Base-by-base conservation (phyloP, 2,797 vertebrate species). In the Karalla daura region DNA sequence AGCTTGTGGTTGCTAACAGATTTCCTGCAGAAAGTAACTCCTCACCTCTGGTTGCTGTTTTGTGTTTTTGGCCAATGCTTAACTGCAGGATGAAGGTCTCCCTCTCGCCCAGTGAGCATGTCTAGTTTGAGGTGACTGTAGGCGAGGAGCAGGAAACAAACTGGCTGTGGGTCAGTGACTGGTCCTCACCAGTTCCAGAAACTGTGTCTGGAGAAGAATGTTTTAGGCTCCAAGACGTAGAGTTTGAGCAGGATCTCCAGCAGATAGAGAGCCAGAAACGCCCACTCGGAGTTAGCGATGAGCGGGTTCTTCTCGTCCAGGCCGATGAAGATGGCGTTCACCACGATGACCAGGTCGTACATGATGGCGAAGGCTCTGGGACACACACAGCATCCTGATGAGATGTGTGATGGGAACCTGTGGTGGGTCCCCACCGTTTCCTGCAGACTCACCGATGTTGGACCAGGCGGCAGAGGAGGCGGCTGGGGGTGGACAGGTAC, bases 111-210 rank as follows among this genome's bases (percentile, higher is more conserved):
- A n/a, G n/a, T n/a, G n/a, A n/a, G n/a, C n/a, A n/a, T n/a, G n/a
- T n/a, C n/a, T n/a, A n/a, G n/a, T n/a, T n/a, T n/a, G n/a, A n/a
- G n/a, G n/a, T n/a, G n/a, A n/a, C n/a, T n/a, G n/a, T n/a, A n/a
- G n/a, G n/a, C n/a, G n/a, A n/a, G n/a, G n/a, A n/a, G n/a, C n/a
- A n/a, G n/a, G n/a, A n/a, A n/a, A n/a, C n/a, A n/a, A n/a, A n/a
- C n/a, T n/a, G n/a, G n/a, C n/a, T n/a, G 43, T 0, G 5, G 1
- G 30, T 33, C 32, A 2, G 23, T n/a, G n/a, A n/a, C n/a, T 14
- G 0, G 5, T n/a, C 18, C 89, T 94, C 76, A 97, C 97, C 97
- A 98, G 91, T 99, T 99, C 97, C 96, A 98, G 90, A 97, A 98
- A 76, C 93, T 94, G 77, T 94, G 95, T 70, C 73, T 94, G 76